phyloP scores from a whole-genome alignment of 2,888 invertebrate species.

The Drosophila silvestris region DNA sequence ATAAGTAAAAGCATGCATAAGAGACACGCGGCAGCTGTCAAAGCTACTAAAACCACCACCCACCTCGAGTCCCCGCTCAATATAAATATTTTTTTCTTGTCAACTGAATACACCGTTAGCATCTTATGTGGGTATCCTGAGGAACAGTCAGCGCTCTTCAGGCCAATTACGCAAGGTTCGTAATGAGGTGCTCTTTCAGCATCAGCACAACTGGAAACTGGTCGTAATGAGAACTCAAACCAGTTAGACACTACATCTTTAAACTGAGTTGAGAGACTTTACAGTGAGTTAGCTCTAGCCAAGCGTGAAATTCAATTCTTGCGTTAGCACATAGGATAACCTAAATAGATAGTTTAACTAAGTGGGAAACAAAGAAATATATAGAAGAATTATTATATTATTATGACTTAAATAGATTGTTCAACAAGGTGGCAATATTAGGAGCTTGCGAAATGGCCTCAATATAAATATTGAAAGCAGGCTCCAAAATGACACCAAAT shows the following conservation, averaged over 20 bases:
- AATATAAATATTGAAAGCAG: background rate
- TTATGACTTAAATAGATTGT: background rate
- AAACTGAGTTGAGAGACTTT: background rate
- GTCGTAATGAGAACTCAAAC: background rate
- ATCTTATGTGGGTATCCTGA: background rate
- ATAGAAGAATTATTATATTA: background rate
- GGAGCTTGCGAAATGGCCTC: background rate
- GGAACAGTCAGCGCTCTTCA: slow-evolving; percentile 1
- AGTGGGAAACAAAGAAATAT: background rate
- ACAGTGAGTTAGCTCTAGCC: background rate
- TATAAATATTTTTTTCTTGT: slow-evolving; percentile 3
- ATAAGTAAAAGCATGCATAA: slow-evolving; percentile 30
- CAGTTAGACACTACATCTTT: background rate
- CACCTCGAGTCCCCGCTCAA: background rate
- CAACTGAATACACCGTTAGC: slow-evolving; percentile 16
- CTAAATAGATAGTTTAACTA: background rate
- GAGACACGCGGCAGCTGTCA: slow-evolving; percentile 22
- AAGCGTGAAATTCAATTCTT: background rate
- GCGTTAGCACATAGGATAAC: too few species aligned
- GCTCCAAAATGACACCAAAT: background rate
- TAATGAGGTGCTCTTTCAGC: slow-evolving; percentile 9
- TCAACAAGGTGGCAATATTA: too few species aligned
- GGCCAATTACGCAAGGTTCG: slow-evolving; percentile 25
- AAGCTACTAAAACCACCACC: background rate
- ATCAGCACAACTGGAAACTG: background rate